A percentile compares a stretch with the other conserved stretches of the same genome.
Evolutionary conservation across 2,888 invertebrate genomes (phyloP).

Genomic region (Pheosia tremula): DNA sequence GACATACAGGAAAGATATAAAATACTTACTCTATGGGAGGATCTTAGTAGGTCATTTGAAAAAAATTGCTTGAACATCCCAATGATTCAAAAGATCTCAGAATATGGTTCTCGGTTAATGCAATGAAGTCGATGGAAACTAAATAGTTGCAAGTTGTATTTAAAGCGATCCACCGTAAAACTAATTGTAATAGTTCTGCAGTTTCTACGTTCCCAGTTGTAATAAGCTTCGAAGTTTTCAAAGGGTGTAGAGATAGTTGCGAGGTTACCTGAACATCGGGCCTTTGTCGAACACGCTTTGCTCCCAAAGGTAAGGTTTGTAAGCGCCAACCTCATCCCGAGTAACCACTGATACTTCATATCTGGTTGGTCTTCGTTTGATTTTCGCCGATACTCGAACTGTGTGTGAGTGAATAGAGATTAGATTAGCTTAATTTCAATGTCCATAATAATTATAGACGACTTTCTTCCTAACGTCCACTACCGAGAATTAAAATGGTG

Average conservation of each 20-base stretch:
- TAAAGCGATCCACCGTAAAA: conserved; percentile 11
- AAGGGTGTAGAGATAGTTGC: conserved; percentile 13
- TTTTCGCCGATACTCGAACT: conserved; percentile 95
- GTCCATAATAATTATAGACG: neutral
- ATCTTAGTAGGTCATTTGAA: too few relatives aligned
- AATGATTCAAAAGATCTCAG: too few relatives aligned
- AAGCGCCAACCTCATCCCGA: conserved; percentile 97
- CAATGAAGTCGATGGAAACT: conserved; percentile 7
- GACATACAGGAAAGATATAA: too few relatives aligned
- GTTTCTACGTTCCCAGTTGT: conserved; percentile 9
- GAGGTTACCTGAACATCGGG: conserved; percentile 92
- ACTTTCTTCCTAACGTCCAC: too few relatives aligned
- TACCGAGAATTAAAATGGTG: too few relatives aligned
- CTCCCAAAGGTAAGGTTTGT: conserved; percentile 98
- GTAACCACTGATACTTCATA: conserved; percentile 97
- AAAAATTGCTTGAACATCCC: too few relatives aligned
- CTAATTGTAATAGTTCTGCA: conserved; percentile 23
- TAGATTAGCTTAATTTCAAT: neutral
- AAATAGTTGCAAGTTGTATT: conserved; percentile 4
- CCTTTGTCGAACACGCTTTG: conserved; percentile 97
- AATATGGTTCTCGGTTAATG: too few relatives aligned
- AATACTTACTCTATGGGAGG: too few relatives aligned
- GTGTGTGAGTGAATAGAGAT: conserved; percentile 22
- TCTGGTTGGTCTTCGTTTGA: conserved; percentile 93
- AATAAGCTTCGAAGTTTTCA: conserved; percentile 9